Evolutionary conservation across 2,888 invertebrate species (phyloP).

Genomic region (Eilema caniola): DNA sequence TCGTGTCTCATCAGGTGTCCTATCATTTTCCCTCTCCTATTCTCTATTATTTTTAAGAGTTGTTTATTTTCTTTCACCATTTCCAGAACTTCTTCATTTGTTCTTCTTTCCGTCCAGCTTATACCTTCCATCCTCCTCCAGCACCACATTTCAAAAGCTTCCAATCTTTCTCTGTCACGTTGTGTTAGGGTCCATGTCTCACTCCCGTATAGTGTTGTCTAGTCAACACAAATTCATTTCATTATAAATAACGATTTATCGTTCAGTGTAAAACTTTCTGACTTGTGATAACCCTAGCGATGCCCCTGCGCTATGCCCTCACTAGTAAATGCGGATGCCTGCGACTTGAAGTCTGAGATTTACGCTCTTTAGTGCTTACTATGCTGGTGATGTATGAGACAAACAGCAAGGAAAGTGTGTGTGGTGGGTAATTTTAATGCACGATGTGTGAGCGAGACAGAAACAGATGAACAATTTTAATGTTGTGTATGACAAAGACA

Average conservation of each 20-base stretch:
- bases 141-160: no score
- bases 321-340: constrained; percentile 51
- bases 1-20: no score
- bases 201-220: no score
- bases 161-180: no score
- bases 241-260: neutral
- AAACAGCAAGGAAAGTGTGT: constrained; percentile 39
- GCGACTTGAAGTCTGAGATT: constrained; percentile 51
- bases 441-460: constrained; percentile 12
- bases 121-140: no score
- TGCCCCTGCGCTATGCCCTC: constrained; percentile 28
- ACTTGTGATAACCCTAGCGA: constrained; percentile 12
- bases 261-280: neutral
- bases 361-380: constrained; percentile 43
- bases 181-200: no score
- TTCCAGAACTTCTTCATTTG: no score
- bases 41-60: no score
- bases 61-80: no score
- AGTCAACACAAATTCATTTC: no score
- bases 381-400: constrained; percentile 43
- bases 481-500: constrained; percentile 11
- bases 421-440: constrained; percentile 43
- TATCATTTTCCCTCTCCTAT: no score
- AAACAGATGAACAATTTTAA: neutral
- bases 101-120: no score